These are phyloP conservation scores for Ormyrus labotus DNA, from an alignment of 2,888 invertebrate species.

Conservation along the genomic window DNA sequence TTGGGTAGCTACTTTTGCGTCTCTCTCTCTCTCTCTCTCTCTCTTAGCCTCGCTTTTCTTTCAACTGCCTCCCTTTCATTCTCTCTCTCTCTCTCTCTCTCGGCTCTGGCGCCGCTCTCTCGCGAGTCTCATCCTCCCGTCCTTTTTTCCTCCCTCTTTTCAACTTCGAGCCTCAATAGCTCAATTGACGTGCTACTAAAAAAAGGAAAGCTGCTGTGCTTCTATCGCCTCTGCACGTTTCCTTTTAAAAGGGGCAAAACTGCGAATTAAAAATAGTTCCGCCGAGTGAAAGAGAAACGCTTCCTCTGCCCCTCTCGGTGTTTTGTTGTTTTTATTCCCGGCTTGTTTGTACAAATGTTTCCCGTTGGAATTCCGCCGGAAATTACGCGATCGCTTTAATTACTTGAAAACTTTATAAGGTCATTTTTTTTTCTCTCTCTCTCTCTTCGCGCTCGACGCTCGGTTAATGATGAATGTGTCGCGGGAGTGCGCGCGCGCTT, in stretches of 20 bases:
- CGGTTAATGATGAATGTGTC: no score
- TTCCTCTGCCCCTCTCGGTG: neutral
- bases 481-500: no score
- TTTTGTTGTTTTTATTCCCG: neutral
- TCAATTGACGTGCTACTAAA: conserved; percentile 47
- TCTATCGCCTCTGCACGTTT: conserved; percentile 36
- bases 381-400: conserved; percentile 33
- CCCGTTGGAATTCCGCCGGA: conserved; percentile 16
- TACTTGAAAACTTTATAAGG: neutral
- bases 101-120: neutral
- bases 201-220: conserved; percentile 25
- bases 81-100: conserved; percentile 6
- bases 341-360: conserved; percentile 20
- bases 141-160: conserved; percentile 40
- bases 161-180: conserved; percentile 55
- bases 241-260: conserved; percentile 26
- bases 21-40: neutral
- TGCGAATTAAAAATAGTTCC: conserved; percentile 55
- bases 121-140: neutral
- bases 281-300: conserved; percentile 41
- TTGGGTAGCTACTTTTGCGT: conserved; percentile 29
- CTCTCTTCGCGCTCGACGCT: no score
- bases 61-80: conserved; percentile 1
- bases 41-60: conserved; percentile 17
- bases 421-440: no score